Conservation (phyloP, 2,797 vertebrate genomes). For the Onychomys arenicola region DNA sequence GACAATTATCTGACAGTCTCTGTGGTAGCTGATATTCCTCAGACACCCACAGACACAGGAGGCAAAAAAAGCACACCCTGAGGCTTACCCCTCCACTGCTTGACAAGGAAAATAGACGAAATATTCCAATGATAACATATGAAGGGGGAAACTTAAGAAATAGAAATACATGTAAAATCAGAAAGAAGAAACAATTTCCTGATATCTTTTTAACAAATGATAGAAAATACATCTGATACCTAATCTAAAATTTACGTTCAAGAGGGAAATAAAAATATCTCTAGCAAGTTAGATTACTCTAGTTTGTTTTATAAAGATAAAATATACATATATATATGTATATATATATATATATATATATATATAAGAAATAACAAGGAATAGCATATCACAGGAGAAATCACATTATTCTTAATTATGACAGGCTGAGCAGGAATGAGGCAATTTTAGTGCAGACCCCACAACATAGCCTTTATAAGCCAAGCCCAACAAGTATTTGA, state of each 20-base stretch:
- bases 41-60: not conserved
- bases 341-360: too few relatives aligned
- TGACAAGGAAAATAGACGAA: not conserved
- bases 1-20: not conserved
- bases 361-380: not conserved
- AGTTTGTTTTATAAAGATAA: not conserved
- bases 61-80: not conserved
- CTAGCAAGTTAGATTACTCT: not conserved
- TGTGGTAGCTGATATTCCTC: not conserved
- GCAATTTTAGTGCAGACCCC: not conserved
- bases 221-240: not conserved
- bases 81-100: not conserved
- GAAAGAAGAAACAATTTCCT: not conserved
- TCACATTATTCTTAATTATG: not conserved
- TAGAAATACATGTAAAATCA: not conserved
- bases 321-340: not conserved
- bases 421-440: not conserved
- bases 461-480: not conserved
- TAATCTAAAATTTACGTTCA: slow-evolving; percentile 30
- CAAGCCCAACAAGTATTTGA: not conserved
- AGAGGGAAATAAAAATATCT: not conserved
- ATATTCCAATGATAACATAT: not conserved
- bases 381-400: not conserved
- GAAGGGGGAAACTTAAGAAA: not conserved
- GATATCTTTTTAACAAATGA: not conserved